A percentile compares a stretch with the other conserved stretches of the same genome.
Conservation (phyloP, 2,888 invertebrate genomes). For the Cotesia congregata region DNA sequence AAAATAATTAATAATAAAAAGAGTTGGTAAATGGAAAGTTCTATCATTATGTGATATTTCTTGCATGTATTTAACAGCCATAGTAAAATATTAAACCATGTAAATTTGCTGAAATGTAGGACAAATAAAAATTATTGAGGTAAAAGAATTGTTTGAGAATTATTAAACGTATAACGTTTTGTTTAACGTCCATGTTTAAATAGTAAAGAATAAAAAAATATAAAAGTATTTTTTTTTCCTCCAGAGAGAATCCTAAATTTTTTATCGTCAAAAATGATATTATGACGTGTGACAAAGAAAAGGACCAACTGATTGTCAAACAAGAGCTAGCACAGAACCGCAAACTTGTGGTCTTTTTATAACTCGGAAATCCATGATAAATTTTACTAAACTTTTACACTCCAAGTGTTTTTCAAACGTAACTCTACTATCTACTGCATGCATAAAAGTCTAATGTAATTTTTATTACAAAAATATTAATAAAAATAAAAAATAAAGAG, state of each 20-base stretch:
- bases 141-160: constrained; percentile 6
- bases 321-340: constrained; percentile 17
- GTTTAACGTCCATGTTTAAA: constrained; percentile 7
- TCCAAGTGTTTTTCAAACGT: background rate
- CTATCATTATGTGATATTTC: background rate
- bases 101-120: constrained; percentile 14
- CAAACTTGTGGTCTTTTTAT: constrained; percentile 1
- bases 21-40: background rate
- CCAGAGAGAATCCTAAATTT: background rate
- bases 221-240: constrained; percentile 20
- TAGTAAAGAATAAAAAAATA: background rate
- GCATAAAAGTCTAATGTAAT: background rate
- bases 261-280: background rate
- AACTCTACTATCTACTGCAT: background rate
- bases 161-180: constrained; percentile 19
- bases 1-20: background rate
- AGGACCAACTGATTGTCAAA: constrained; percentile 3
- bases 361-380: background rate
- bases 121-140: constrained; percentile 4
- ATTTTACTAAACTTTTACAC: background rate
- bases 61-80: background rate
- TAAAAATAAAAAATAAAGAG: background rate
- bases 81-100: background rate
- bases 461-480: background rate
- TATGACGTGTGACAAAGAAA: constrained; percentile 10